Evolutionary conservation across 2,888 invertebrate genomes (phyloP).

Genomic region (Fragum sueziense): DNA sequence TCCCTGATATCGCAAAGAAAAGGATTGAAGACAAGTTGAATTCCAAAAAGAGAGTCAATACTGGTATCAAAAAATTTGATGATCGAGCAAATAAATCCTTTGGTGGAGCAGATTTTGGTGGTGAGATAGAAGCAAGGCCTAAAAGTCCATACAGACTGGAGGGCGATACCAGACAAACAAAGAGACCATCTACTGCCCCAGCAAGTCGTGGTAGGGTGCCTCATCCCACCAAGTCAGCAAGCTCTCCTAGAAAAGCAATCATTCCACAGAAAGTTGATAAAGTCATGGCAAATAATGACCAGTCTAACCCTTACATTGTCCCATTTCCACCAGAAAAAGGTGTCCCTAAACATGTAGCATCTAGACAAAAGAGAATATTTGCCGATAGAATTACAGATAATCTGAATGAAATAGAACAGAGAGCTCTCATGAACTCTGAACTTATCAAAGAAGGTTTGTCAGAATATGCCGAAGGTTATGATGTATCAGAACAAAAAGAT

Average conservation of each 20-base stretch:
- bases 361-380: conserved; percentile 69
- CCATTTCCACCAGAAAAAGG: conserved; percentile 73
- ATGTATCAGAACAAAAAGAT: conserved; percentile 13
- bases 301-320: conserved; percentile 64
- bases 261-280: conserved; percentile 65
- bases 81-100: conserved; percentile 66
- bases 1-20: conserved; percentile 70
- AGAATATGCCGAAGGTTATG: conserved; percentile 14
- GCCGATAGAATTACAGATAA: conserved; percentile 59
- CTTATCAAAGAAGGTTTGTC: conserved; percentile 51
- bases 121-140: conserved; percentile 47
- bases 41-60: conserved; percentile 67
- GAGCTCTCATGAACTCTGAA: conserved; percentile 47
- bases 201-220: conserved; percentile 54
- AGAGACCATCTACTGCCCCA: conserved; percentile 67
- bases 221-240: conserved; percentile 62
- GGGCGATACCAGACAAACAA: conserved; percentile 51
- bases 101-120: conserved; percentile 58
- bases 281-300: conserved; percentile 61
- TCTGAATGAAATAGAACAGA: conserved; percentile 56
- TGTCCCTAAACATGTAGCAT: conserved; percentile 66
- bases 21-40: conserved; percentile 69
- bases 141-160: conserved; percentile 64
- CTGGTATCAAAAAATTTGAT: conserved; percentile 66
- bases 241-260: conserved; percentile 68